Evolutionary conservation across 2,888 invertebrate genomes (phyloP), one percentile per base, ranked within the genome.

Genomic region (Zhuqinia jingwanae): DNA sequence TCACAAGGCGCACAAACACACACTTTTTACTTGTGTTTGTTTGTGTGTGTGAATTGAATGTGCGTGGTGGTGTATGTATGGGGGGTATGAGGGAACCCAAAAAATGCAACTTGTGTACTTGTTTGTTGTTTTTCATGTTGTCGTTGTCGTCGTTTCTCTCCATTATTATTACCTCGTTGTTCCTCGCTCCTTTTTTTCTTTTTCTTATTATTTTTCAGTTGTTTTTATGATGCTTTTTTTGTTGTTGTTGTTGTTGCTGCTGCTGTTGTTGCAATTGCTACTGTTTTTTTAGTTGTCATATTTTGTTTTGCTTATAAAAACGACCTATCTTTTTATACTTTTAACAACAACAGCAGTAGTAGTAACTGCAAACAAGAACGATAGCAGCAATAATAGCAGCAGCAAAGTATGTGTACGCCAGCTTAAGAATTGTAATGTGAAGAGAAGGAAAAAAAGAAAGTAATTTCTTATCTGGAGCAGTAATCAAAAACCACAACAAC

Each of bases 391-490:
- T 60, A 30, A 60, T 50, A 50, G 13, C n/a, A 13, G 45, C 11
- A 45, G n/a, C n/a, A n/a, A n/a, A n/a, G n/a, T n/a, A n/a, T n/a
- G n/a, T n/a, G n/a, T n/a, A n/a, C n/a, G n/a, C n/a, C n/a, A n/a
- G n/a, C n/a, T n/a, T n/a, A n/a, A n/a, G n/a, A n/a, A 45, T 58
- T 10, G 25, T 25, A 17, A 11, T 58, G 58, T 11, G 25, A 22
- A 60, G 25, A 60, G 36, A 6, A 36, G 36, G 36, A 36, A 36
- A 36, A 36, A 36, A 36, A 36, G 53, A 76, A 80, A 80, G 80
- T 80, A 80, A 80, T 80, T 80, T 80, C 80, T 80, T 80, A 80
- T 80, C 80, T 68, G 65, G 56, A 17, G 15, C 30, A 11, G 68
- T 65, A 56, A 80, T 70, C 80, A 70, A 80, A 80, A 27, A 42